These are phyloP conservation scores for Hemiscyllium ocellatum DNA, from an alignment of 2,113 vertebrate genomes.

Conservation along the genomic window DNA sequence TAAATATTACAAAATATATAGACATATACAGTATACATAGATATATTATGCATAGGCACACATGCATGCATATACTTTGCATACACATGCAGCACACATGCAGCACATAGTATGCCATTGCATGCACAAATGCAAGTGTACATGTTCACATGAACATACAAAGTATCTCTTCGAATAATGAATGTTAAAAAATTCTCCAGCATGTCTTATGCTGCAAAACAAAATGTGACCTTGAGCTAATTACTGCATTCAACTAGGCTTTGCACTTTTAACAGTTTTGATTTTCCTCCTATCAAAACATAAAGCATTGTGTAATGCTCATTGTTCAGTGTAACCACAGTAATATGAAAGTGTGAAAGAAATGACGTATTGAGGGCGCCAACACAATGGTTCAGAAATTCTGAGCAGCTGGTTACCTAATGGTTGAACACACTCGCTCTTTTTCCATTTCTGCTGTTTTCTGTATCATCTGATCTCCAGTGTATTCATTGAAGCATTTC, in stretches of 20 bases:
- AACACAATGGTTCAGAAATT: slow-evolving; percentile 5
- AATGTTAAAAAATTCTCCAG: neutral
- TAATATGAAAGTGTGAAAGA: neutral
- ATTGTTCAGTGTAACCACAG: neutral
- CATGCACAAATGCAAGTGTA: neutral
- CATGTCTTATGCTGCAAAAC: too few relatives aligned
- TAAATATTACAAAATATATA: too few relatives aligned
- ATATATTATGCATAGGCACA: neutral
- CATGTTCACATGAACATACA: neutral
- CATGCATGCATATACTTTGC: neutral
- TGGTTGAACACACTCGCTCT: slow-evolving; percentile 12
- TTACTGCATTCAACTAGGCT: neutral
- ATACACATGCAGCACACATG: neutral
- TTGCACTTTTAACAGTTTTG: neutral
- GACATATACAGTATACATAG: neutral
- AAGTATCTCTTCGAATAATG: neutral
- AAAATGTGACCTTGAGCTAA: neutral
- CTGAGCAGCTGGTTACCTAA: slow-evolving; percentile 13
- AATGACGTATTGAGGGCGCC: neutral
- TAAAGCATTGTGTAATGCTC: neutral
- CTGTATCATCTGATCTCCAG: neutral
- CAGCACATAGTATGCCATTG: too few relatives aligned
- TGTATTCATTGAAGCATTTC: neutral
- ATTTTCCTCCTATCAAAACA: neutral
- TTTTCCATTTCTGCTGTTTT: slow-evolving; percentile 7